Conservation (phyloP, 2,113 vertebrate genomes). For the Apeltes quadracus region DNA sequence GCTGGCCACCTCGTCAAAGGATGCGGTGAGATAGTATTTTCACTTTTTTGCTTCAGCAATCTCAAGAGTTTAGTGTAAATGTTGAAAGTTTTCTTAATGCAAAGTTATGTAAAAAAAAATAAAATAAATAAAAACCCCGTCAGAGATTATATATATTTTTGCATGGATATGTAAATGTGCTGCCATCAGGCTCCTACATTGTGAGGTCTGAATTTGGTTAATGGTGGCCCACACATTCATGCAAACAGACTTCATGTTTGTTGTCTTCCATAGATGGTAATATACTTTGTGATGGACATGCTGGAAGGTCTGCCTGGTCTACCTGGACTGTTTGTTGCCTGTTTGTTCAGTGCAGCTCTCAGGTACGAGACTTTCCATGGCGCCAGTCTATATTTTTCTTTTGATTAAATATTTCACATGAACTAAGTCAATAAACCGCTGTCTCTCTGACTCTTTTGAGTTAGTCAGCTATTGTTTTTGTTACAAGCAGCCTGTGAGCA, state of each 20-base stretch:
- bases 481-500: background rate
- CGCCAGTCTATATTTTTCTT: background rate
- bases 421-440: background rate
- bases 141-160: background rate
- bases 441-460: background rate
- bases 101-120: background rate
- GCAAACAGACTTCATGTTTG: background rate
- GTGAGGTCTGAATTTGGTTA: background rate
- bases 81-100: background rate
- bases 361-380: slow-evolving; percentile 78
- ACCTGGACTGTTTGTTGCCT: slow-evolving; percentile 93
- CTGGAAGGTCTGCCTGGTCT: slow-evolving; percentile 86
- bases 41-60: background rate
- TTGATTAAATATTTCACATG: background rate
- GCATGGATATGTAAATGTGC: background rate
- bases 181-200: fast-evolving
- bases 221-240: background rate
- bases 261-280: slow-evolving; percentile 83
- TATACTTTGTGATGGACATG: slow-evolving; percentile 96
- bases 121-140: no score
- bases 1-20: slow-evolving; percentile 67
- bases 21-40: slow-evolving; percentile 76
- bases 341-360: slow-evolving; percentile 93
- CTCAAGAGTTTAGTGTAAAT: background rate
- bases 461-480: background rate